phyloP scores from a whole-genome alignment of 2,797 vertebrate genomes.

The Neoniphon sammara region DNA sequence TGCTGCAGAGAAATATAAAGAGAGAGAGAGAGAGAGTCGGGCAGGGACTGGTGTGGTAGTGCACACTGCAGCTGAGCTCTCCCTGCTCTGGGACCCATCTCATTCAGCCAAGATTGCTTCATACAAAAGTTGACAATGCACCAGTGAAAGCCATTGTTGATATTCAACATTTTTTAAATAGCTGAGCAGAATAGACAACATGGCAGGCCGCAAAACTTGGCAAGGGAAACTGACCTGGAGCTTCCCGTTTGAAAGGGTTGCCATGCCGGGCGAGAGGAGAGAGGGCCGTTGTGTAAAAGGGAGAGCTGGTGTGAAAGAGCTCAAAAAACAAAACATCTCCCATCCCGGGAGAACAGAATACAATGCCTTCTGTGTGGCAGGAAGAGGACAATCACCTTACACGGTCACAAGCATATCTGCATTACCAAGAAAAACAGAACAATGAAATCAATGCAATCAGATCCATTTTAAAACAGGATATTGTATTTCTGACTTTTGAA shows the following conservation, averaged over 20 bases:
- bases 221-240: slow-evolving; percentile 93
- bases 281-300: slow-evolving; percentile 70
- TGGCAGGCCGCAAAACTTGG: slow-evolving; percentile 96
- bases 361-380: slow-evolving; percentile 69
- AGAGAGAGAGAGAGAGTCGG: slow-evolving; percentile 64
- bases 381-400: slow-evolving; percentile 71
- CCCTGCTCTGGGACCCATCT: slow-evolving; percentile 94
- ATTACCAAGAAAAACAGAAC: slow-evolving; percentile 58
- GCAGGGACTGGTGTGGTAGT: slow-evolving; percentile 76
- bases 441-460: slow-evolving; percentile 68
- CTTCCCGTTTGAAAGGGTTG: slow-evolving; percentile 84
- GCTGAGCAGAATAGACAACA: slow-evolving; percentile 98
- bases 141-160: slow-evolving; percentile 98
- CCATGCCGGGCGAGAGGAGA: slow-evolving; percentile 69
- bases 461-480: slow-evolving; percentile 64
- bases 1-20: slow-evolving; percentile 68
- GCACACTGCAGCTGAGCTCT: slow-evolving; percentile 87
- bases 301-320: slow-evolving; percentile 74
- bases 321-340: slow-evolving; percentile 77
- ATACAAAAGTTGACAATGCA: slow-evolving; percentile 99
- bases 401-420: slow-evolving; percentile 65
- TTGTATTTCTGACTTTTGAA: slow-evolving; percentile 54
- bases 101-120: slow-evolving; percentile 99
- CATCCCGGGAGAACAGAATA: slow-evolving; percentile 67
- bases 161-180: slow-evolving; percentile 99